Evolutionary conservation across 2,888 invertebrate species (phyloP).

Genomic region (Epinotia ramella): DNA sequence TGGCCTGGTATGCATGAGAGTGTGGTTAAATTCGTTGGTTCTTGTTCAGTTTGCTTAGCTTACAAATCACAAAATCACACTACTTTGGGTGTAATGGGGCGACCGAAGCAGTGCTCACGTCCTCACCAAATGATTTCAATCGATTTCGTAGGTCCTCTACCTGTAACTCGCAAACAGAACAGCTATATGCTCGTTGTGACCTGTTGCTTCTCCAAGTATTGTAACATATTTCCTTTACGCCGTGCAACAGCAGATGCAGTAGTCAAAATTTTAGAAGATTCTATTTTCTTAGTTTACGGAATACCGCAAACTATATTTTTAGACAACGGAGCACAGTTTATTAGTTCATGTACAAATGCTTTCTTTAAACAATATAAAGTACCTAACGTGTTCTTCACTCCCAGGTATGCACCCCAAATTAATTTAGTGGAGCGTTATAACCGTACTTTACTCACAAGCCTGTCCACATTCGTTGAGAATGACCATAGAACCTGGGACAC

Average conservation of each 20-base stretch:
- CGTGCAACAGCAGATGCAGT: not conserved
- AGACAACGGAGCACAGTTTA: not conserved
- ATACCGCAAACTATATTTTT: not conserved
- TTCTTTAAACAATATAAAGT: not conserved
- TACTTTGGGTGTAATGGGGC: slow-evolving; percentile 44
- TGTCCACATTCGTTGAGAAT: not conserved
- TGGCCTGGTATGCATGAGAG: slow-evolving; percentile 38
- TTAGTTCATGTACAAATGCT: not conserved
- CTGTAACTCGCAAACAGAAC: not conserved
- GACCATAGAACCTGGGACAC: not conserved
- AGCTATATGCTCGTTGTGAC: not conserved
- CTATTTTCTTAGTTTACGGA: not conserved
- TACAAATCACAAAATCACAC: slow-evolving; percentile 32
- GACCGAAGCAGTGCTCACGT: not conserved
- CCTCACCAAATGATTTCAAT: slow-evolving; percentile 16
- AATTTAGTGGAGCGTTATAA: not conserved
- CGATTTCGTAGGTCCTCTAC: slow-evolving; percentile 25
- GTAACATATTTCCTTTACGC: not conserved
- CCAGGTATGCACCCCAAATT: not conserved
- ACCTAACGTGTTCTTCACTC: not conserved
- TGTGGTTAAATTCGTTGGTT: slow-evolving; percentile 4
- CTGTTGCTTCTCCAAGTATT: slow-evolving; percentile 1
- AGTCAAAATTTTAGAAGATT: not conserved
- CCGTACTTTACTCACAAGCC: not conserved
- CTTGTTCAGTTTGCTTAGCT: slow-evolving; percentile 19